These are phyloP conservation scores for Cheilosia grossa DNA, from an alignment of 2,888 invertebrate genomes.

Conservation along the genomic window DNA sequence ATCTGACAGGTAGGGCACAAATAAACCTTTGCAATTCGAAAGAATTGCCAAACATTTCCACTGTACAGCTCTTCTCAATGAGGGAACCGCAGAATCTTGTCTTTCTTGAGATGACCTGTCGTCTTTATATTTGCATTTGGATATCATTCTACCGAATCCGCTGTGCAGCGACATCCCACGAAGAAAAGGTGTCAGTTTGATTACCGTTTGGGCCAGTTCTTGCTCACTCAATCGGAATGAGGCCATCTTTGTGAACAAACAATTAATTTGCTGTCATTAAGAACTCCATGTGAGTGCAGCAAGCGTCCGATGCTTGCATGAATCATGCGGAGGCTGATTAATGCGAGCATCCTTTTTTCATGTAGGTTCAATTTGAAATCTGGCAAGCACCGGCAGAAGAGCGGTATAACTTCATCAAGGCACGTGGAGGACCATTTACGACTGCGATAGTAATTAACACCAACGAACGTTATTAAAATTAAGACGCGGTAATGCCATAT, in stretches of 20 bases:
- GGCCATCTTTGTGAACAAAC: slow-evolving; percentile 50
- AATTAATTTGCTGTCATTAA: slow-evolving; percentile 36
- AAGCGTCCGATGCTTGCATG: slow-evolving; percentile 34
- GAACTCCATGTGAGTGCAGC: slow-evolving; percentile 33
- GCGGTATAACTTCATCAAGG: slow-evolving; percentile 58
- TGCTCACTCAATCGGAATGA: slow-evolving; percentile 58
- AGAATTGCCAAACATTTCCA: slow-evolving; percentile 20
- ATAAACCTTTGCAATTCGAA: slow-evolving; percentile 35
- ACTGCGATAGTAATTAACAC: slow-evolving; percentile 68
- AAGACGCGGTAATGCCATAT: slow-evolving; percentile 56
- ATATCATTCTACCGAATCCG: slow-evolving; percentile 17
- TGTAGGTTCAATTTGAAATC: slow-evolving; percentile 53
- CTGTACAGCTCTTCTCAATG: slow-evolving; percentile 12
- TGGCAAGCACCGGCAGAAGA: slow-evolving; percentile 39
- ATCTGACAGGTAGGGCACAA: slow-evolving; percentile 54
- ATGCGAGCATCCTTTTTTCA: slow-evolving; percentile 58
- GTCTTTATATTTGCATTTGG: slow-evolving; percentile 26
- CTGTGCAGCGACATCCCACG: slow-evolving; percentile 38
- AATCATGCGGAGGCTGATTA: slow-evolving; percentile 58
- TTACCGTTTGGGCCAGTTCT: slow-evolving; percentile 49
- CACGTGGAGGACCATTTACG: slow-evolving; percentile 22
- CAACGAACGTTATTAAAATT: slow-evolving; percentile 61
- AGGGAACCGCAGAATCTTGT: slow-evolving; percentile 32
- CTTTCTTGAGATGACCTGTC: slow-evolving; percentile 52
- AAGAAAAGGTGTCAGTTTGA: slow-evolving; percentile 61